Conservation (phyloP, 2,888 invertebrate species). For the Melanophora roralis region DNA sequence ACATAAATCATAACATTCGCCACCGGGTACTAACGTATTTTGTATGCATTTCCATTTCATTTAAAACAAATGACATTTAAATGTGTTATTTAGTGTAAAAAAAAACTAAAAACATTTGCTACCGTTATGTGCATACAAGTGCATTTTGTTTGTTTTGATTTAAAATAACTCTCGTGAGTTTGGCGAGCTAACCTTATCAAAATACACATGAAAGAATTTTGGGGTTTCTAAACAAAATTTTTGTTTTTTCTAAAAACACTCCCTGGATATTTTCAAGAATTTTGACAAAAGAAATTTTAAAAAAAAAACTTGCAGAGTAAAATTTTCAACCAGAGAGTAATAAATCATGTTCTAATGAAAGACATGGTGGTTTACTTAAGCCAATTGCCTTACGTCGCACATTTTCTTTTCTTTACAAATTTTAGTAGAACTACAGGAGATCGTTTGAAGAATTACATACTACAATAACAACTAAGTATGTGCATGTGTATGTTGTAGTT, state of each 20-base stretch:
- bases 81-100: neutral
- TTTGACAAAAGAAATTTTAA: too few relatives aligned
- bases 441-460: constrained; percentile 45
- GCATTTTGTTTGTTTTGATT: too few relatives aligned
- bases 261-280: too few relatives aligned
- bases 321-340: constrained; percentile 32
- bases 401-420: neutral
- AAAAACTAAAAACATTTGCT: neutral
- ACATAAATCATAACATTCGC: too few relatives aligned
- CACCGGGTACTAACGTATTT: too few relatives aligned
- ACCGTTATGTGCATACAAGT: neutral
- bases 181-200: too few relatives aligned
- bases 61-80: neutral
- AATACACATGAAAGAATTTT: too few relatives aligned
- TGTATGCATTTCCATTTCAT: neutral
- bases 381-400: constrained; percentile 1
- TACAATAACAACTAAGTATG: constrained; percentile 27
- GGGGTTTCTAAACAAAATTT: too few relatives aligned
- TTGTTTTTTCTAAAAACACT: too few relatives aligned
- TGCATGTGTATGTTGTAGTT: too few relatives aligned
- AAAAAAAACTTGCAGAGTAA: neutral
- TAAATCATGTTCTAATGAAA: constrained; percentile 50
- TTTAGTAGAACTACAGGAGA: constrained; percentile 41
- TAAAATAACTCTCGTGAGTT: too few relatives aligned
- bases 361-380: constrained; percentile 38